Percentiles rank a stretch among this genome's conserved stretches.
These are phyloP conservation scores for Alosa sapidissima DNA, from an alignment of 2,797 vertebrate species.

Conservation along the genomic window DNA sequence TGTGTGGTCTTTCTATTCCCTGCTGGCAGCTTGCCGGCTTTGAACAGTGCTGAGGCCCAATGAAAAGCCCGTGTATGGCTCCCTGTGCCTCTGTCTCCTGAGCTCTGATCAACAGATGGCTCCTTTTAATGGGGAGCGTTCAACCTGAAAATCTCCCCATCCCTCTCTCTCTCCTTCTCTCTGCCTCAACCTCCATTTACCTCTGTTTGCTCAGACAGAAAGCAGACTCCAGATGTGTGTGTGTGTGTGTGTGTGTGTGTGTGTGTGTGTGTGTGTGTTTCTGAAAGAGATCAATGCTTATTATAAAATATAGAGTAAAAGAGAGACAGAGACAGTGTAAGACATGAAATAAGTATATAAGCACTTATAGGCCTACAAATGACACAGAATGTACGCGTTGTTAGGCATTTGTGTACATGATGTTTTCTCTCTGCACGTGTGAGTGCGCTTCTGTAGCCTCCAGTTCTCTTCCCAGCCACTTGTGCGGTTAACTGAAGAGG, in stretches of 20 bases:
- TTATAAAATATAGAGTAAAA: background rate
- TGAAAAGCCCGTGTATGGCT: constrained; percentile 46
- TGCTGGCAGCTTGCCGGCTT: constrained; percentile 51
- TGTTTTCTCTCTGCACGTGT: constrained; percentile 29
- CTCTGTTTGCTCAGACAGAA: background rate
- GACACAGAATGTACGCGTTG: background rate
- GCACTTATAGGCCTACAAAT: background rate
- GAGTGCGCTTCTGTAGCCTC: background rate
- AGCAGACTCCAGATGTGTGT: background rate
- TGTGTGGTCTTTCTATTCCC: constrained; percentile 18
- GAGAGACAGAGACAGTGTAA: background rate
- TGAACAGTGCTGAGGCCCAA: constrained; percentile 44
- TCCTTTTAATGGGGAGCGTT: constrained; percentile 61
- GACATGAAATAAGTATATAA: background rate
- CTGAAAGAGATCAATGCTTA: background rate
- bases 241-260: constrained; percentile 13
- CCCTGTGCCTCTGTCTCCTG: constrained; percentile 47
- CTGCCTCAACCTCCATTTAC: background rate
- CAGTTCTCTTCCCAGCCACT: constrained; percentile 40
- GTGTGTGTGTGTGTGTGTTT: background rate
- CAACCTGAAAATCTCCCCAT: constrained; percentile 59
- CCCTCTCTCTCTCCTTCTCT: background rate
- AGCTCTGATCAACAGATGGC: constrained; percentile 62
- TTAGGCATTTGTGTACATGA: background rate
- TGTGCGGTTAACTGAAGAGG: constrained; percentile 48